A percentile compares a stretch with the other conserved stretches of the same genome.
phyloP scores from a whole-genome alignment of 2,113 vertebrate species.

The Zootoca vivipara region DNA sequence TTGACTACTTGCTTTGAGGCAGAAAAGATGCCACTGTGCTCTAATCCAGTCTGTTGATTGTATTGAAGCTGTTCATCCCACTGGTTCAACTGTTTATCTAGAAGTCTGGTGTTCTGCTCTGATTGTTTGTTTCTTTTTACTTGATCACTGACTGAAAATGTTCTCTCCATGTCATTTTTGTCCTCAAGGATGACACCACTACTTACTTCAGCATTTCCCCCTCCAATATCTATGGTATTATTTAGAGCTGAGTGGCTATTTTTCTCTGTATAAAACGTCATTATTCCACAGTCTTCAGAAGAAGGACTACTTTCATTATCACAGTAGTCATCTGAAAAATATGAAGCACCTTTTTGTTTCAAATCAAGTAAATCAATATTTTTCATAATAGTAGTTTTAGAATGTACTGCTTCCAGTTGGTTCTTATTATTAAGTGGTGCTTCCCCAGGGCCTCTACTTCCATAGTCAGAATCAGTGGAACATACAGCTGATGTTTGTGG shows the following conservation, averaged over 20 bases:
- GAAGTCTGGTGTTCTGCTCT: constrained; percentile 54
- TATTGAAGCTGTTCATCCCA: constrained; percentile 52
- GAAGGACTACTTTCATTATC: constrained; percentile 53
- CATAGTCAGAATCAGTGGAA: constrained; percentile 24
- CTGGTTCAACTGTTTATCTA: constrained; percentile 49
- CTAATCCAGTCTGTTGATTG: constrained; percentile 45
- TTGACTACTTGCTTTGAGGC: constrained; percentile 15
- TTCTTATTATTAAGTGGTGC: constrained; percentile 33
- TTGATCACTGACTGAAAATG: constrained; percentile 25
- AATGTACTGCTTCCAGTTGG: constrained; percentile 33
- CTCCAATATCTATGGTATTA: constrained; percentile 12
- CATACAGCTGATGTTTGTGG: constrained; percentile 38
- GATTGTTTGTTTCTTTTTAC: constrained; percentile 26
- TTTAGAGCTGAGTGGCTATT: constrained; percentile 57
- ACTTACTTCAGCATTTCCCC: constrained; percentile 32
- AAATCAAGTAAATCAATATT: constrained; percentile 17
- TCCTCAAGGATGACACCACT: constrained; percentile 59
- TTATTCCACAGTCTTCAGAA: constrained; percentile 59
- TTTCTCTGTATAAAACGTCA: constrained; percentile 45
- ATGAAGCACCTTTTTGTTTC: constrained; percentile 1
- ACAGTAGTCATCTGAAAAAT: constrained; percentile 29
- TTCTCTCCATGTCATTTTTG: constrained; percentile 42
- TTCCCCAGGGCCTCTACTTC: constrained; percentile 55
- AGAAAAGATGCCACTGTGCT: constrained; percentile 14
- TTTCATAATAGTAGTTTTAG: constrained; percentile 20